Conservation (phyloP, 2,888 invertebrate genomes). For the Sesamia inferens region DNA sequence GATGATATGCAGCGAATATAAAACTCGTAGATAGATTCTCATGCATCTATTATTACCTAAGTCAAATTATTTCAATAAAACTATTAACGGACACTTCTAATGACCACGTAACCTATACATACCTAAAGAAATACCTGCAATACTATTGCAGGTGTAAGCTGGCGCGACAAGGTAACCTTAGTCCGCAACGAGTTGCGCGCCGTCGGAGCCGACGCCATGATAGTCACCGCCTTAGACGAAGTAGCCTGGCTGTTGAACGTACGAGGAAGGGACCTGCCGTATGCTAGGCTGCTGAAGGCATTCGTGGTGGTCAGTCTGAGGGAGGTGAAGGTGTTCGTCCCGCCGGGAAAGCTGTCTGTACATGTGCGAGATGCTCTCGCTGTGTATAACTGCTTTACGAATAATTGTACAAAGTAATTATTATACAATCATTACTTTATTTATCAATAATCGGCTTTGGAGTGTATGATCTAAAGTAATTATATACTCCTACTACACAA, state of each 20-base stretch:
- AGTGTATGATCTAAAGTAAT: background rate
- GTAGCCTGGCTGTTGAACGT: conserved; percentile 96
- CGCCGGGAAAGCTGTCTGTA: conserved; percentile 91
- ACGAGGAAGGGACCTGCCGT: conserved; percentile 95
- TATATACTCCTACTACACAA: too few species aligned
- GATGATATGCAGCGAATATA: too few species aligned
- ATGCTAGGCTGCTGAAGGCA: conserved; percentile 94
- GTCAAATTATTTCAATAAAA: too few species aligned
- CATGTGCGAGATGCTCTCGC: conserved; percentile 88
- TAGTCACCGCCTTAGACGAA: conserved; percentile 96
- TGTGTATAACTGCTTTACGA: conserved; percentile 90
- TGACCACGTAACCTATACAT: too few species aligned
- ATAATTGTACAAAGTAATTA: conserved; percentile 84
- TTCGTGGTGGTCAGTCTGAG: conserved; percentile 92
- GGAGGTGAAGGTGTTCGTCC: conserved; percentile 93
- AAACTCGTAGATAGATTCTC: too few species aligned
- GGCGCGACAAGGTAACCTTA: conserved; percentile 93
- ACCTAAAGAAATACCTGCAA: background rate
- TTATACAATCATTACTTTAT: background rate
- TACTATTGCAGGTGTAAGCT: conserved; percentile 89
- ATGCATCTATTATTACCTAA: too few species aligned
- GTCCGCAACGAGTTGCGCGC: conserved; percentile 91
- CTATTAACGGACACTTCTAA: too few species aligned
- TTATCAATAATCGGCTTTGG: background rate
- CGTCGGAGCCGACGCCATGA: conserved; percentile 93